Base-by-base conservation (phyloP, 1,140 invertebrate genomes). In the Frieseomelitta varia region DNA sequence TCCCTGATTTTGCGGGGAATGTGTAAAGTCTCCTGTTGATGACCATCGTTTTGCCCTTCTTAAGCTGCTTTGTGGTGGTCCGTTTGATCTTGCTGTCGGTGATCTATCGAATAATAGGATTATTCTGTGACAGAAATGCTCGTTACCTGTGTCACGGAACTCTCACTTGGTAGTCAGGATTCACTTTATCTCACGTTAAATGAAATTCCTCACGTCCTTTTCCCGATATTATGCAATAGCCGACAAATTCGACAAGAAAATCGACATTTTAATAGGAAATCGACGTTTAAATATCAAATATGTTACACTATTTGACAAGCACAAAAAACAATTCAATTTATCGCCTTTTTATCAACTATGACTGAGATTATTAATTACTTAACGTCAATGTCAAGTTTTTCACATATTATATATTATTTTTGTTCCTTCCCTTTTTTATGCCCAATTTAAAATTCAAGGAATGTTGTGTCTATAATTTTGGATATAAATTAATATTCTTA, bases 11-110 rank as follows among this genome's bases (percentile, higher is more conserved):
- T 94, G 91, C 67, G 94, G 94, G 30, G 94, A 94, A 90, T 95
- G 94, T 34, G 94, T 95, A 91, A 98, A 98, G 94, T 98, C 97
- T 63, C 97, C 97, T 0, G 97, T 98, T 8, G 97, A 98, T 88
- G 96, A 97, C 97, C 97, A 98, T 81, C 97, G 94, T 95, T 98
- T 98, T 72, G 96, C 96, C 88, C 95, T 96, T 89, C 95, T 90
- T 61, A 94, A 87, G 82, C 92, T 95, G 87, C 92, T 93, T 82
- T 93, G 94, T 6, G 93, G 92, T 73, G 93, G 94, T 85, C 92
- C 93, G 87, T 94, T 95, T 63, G 92, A 88, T 91, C 93, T 93
- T 58, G 93, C 85, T 68, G 92, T 92, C 76, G 92, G 91, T 79
- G 93, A 94, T 88, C 93, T 95, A 83, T 67, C 76, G 63, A 79